Evolutionary conservation across 2,797 vertebrate species (phyloP).

Genomic region (Etheostoma perlongum): DNA sequence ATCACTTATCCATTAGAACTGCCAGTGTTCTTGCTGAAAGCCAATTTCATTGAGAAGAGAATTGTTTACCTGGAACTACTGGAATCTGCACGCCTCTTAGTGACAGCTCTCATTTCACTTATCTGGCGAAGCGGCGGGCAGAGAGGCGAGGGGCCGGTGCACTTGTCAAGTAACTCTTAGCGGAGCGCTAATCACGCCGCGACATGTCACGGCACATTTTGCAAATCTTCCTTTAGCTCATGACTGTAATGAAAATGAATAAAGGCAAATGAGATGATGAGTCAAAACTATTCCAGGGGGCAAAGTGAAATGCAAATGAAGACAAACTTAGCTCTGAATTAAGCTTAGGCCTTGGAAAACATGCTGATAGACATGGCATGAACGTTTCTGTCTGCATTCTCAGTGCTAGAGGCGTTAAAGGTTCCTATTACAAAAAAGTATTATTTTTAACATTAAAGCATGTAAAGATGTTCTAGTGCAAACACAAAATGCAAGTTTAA

Average conservation of each 20-base stretch:
- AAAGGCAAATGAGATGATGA: conserved; percentile 56
- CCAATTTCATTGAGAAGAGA: neutral
- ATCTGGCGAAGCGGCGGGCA: neutral
- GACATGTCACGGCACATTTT: conserved; percentile 46
- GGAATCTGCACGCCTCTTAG: conserved; percentile 23
- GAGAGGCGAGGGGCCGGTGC: conserved; percentile 15
- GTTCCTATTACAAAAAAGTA: too few species aligned
- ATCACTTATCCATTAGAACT: conserved; percentile 1
- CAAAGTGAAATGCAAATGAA: conserved; percentile 41
- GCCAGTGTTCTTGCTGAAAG: neutral
- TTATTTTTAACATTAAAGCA: too few species aligned
- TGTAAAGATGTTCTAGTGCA: too few species aligned
- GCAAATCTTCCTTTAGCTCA: conserved; percentile 49
- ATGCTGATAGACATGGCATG: conserved; percentile 9
- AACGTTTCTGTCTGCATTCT: neutral
- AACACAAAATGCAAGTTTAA: too few species aligned
- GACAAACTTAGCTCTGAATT: conserved; percentile 18
- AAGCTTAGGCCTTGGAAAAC: conserved; percentile 14
- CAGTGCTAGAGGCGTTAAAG: neutral
- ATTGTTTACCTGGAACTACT: conserved; percentile 31
- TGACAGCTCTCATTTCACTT: conserved; percentile 43
- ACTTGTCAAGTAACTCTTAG: conserved; percentile 44
- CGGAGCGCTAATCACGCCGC: conserved; percentile 20
- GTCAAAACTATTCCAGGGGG: conserved; percentile 48
- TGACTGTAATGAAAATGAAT: conserved; percentile 52